phyloP scores from a whole-genome alignment of 2,888 invertebrate species.

The Masnerella sp. region DNA sequence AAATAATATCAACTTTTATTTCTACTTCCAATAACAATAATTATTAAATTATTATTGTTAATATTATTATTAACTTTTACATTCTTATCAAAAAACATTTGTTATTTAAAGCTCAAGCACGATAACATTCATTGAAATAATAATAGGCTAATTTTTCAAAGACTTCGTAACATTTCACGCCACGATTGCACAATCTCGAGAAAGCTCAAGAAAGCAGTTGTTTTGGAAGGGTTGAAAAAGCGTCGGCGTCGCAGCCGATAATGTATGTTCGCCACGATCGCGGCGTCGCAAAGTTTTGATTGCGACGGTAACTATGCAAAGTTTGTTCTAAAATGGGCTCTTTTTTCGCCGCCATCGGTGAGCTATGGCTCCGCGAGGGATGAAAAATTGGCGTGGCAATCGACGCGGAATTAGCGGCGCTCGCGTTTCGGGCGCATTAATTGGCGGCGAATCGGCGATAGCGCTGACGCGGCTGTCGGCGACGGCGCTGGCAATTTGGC shows the following conservation, averaged over 20 bases:
- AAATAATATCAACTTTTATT: too few species aligned
- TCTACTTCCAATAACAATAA: too few species aligned
- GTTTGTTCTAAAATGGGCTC: slow-evolving; percentile 44
- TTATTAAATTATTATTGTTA: too few species aligned
- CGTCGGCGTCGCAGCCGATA: slow-evolving; percentile 24
- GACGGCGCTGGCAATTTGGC: slow-evolving; percentile 34
- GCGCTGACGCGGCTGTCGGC: slow-evolving; percentile 47
- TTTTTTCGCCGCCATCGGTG: slow-evolving; percentile 1
- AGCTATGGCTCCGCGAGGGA: slow-evolving; percentile 38
- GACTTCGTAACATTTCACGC: too few species aligned
- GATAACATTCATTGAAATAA: too few species aligned
- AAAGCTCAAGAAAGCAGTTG: too few species aligned
- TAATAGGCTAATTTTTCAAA: too few species aligned
- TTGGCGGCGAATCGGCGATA: slow-evolving; percentile 43
- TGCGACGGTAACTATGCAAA: slow-evolving; percentile 49
- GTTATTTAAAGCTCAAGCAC: too few species aligned
- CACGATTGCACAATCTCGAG: too few species aligned
- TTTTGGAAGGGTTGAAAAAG: slow-evolving; percentile 17
- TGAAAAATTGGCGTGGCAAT: slow-evolving; percentile 51
- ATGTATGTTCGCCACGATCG: slow-evolving; percentile 39
- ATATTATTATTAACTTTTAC: too few species aligned
- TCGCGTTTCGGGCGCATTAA: too few species aligned
- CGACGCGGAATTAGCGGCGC: slow-evolving; percentile 47
- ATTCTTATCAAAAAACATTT: too few species aligned
- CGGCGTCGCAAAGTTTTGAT: slow-evolving; percentile 43